phyloP scores from a whole-genome alignment of 2,888 invertebrate genomes.

The Phasia obesa region DNA sequence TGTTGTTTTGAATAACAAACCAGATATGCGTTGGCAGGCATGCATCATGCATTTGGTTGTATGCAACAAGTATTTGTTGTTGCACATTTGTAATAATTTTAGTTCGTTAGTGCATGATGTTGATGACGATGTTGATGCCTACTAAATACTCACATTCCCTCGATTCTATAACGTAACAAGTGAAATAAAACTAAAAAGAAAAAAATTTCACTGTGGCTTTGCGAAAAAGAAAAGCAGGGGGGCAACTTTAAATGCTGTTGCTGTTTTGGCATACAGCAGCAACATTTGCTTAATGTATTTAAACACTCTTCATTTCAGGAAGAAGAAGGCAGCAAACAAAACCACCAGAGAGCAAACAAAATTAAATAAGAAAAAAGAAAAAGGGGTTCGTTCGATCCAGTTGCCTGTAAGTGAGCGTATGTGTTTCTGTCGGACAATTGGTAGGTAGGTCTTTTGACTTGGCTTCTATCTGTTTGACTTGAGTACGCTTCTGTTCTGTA shows the following conservation, averaged over 20 bases:
- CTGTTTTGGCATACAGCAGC: constrained; percentile 52
- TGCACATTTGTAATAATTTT: constrained; percentile 54
- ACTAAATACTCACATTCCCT: constrained; percentile 33
- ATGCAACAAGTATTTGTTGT: constrained; percentile 48
- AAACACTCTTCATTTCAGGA: constrained; percentile 56
- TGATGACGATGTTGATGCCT: constrained; percentile 49
- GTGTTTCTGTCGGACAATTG: background rate
- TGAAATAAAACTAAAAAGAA: background rate
- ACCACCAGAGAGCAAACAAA: constrained; percentile 25
- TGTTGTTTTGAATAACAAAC: constrained; percentile 24
- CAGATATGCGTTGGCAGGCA: constrained; percentile 54
- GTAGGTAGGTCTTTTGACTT: constrained; percentile 13
- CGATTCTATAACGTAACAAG: constrained; percentile 22
- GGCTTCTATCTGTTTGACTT: constrained; percentile 22
- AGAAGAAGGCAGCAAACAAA: constrained; percentile 25
- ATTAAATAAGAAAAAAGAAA: background rate
- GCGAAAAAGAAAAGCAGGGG: constrained; percentile 12
- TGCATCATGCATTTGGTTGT: constrained; percentile 46
- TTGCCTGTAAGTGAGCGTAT: no score
- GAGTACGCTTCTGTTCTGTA: constrained; percentile 51
- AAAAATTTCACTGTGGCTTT: constrained; percentile 22
- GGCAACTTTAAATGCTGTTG: constrained; percentile 19
- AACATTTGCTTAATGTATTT: constrained; percentile 53
- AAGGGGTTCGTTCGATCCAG: constrained; percentile 2
- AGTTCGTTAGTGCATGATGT: constrained; percentile 50